phyloP scores from a whole-genome alignment of 2,888 invertebrate genomes.

The Lysandra coridon region DNA sequence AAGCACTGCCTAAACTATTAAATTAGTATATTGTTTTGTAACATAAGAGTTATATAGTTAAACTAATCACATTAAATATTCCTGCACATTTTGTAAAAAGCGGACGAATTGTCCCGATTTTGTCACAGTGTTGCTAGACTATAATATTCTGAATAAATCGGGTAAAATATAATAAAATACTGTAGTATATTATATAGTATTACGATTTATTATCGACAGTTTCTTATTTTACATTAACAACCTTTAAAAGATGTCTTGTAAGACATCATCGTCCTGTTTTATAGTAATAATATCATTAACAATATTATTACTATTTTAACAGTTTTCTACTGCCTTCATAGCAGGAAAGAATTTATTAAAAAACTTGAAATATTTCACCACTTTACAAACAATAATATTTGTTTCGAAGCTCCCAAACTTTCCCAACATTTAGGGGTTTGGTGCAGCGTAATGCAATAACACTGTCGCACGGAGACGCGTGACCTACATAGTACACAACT shows the following conservation, averaged over 20 bases:
- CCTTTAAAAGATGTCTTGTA: no score
- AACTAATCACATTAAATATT: conserved; percentile 22
- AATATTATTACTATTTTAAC: no score
- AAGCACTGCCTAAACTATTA: not conserved
- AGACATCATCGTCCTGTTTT: no score
- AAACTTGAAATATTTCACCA: not conserved
- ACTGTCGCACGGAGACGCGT: conserved; percentile 23
- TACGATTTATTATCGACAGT: no score
- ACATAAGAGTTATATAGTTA: conserved; percentile 8
- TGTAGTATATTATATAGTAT: no score
- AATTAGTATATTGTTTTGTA: not conserved
- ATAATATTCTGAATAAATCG: not conserved
- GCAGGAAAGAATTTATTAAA: not conserved
- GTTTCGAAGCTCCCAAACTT: not conserved
- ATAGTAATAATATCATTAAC: no score
- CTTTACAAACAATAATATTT: conserved; percentile 7
- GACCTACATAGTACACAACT: conserved; percentile 20
- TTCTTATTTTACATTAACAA: no score
- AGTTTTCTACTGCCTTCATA: no score
- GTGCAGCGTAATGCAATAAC: conserved; percentile 7
- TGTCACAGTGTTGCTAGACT: conserved; percentile 12
- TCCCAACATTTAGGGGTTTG: conserved; percentile 16
- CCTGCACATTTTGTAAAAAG: conserved; percentile 23
- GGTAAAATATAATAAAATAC: not conserved
- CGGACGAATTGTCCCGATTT: not conserved